Base-by-base conservation (phyloP, 1,140 invertebrate species). In the Mya arenaria region DNA sequence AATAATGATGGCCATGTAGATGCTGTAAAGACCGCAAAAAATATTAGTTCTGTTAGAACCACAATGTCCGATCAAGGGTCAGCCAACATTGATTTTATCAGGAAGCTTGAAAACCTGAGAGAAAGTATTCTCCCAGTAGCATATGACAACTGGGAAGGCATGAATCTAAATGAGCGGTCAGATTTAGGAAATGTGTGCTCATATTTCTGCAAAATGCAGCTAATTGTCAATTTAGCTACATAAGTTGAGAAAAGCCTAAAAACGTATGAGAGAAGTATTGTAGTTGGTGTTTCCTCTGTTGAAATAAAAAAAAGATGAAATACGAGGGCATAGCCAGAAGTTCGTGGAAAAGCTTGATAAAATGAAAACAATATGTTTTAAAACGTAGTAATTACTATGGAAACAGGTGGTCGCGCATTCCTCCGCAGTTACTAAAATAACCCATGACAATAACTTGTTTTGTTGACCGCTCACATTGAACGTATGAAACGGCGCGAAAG, bases 51-150 rank as follows among this genome's bases (percentile, higher is more conserved):
- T 10, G 66, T 83, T 56, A 73, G 36, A 17, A 23, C 39, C 17
- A 83, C 82, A 10, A 83, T 83, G 82, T 83, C 82, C 13, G 82
- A 83, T 41, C 72, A 83, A 34, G 81, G 71, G 13, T 34, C 81
- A 17, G 52, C 52, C 4, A 83, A 71, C 44, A 69, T 63, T 13
- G 44, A 72, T 25, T 77, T 83, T 32, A 83, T 73, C 25, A 5
- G 19, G 6, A 52, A 72, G 23, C 23, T 78, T 19, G 19, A 15
- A 4, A 36, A 66, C 0, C 32, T 72, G 15, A 72, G 44, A 28
- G 25, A 28, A 23, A 55, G n/a, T 32, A 58, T 83, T n/a, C 28
- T 82, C 0, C 82, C 74, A 39, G 25, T 30, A 28, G 56, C 32
- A 1, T 41, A 58, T 56, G 28, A 65, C 32, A 23, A 39, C 17